A percentile compares a stretch with the other conserved stretches of the same genome.
Conservation (phyloP, 2,797 vertebrate species). For the Coregonus ussuriensis region DNA sequence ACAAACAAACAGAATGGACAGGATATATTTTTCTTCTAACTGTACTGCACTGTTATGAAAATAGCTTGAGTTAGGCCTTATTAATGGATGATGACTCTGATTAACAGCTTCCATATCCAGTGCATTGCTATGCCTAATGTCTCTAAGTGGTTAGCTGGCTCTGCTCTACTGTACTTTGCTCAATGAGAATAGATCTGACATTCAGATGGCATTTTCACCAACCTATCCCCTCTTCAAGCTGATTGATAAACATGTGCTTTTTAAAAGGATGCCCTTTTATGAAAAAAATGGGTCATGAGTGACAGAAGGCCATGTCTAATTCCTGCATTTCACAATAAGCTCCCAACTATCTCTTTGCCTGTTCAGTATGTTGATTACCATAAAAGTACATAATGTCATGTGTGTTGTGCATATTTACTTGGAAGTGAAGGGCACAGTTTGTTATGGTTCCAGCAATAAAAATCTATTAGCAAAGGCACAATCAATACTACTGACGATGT, state of each 20-base stretch:
- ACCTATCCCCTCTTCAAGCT: constrained; percentile 28
- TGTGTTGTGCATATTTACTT: constrained; percentile 17
- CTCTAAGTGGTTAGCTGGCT: constrained; percentile 36
- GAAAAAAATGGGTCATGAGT: constrained; percentile 29
- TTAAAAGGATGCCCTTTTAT: constrained; percentile 55
- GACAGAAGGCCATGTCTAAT: constrained; percentile 20
- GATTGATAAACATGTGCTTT: constrained; percentile 45
- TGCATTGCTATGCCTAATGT: constrained; percentile 29
- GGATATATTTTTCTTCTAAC: background rate
- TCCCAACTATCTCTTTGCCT: constrained; percentile 17
- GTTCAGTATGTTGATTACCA: constrained; percentile 12
- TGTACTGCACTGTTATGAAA: constrained; percentile 33
- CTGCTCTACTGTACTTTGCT: constrained; percentile 14
- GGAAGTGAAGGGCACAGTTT: constrained; percentile 25
- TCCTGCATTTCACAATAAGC: constrained; percentile 25
- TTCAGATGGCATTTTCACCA: constrained; percentile 64
- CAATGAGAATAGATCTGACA: constrained; percentile 54
- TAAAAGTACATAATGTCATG: constrained; percentile 10
- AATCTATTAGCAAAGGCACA: constrained; percentile 52
- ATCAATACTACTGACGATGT: constrained; percentile 63
- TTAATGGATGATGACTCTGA: constrained; percentile 38
- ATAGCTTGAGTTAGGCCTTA: constrained; percentile 32
- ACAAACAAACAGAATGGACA: background rate
- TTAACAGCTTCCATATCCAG: constrained; percentile 47
- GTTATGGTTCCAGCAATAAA: constrained; percentile 41